Evolutionary conservation across 2,797 vertebrate species (phyloP), one percentile per base, ranked within the genome.

Genomic region (Ispidina lecontei): DNA sequence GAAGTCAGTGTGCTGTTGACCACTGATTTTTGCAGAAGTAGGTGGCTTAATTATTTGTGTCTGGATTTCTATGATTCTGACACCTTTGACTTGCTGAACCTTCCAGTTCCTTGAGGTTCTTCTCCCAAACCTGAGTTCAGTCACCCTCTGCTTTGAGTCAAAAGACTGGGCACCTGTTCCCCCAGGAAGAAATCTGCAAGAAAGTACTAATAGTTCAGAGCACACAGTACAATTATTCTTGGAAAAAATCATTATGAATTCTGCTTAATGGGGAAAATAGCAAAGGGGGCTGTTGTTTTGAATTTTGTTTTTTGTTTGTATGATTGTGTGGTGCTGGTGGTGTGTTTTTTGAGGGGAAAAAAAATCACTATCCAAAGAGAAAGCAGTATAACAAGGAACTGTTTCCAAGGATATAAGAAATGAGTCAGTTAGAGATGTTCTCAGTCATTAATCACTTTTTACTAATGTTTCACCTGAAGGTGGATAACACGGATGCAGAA

Each of bases 401-500:
- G 18, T 58, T 78, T 62, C 23, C 37, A 71, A 26, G 21, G 11
- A 5, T 22, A 4, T 44, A 62, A 73, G 37, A 84, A 91, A 39
- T 41, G 65, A 26, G 12, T 68, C 25, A 15, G 29, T 43, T 55
- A 70, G 47, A n/a, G 6, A 20, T 19, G 2, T 69, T 65, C 39
- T 29, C n/a, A 31, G 49, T 77, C 58, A 33, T 58, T 90, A 20
- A 89, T 21, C 22, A 78, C 21, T 10, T 82, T 33, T 65, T 26
- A 46, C 39, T 70, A 21, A 44, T 59, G 52, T 72, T 95, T 46
- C 65, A 33, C 62, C 37, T 84, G 47, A 95, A 99, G 99, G 98
- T 99, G 41, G 99, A 99, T 96, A 99, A 99, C 93, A 99, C 99
- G 1, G 99, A 99, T 64, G 99, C 99, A 4, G 99, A 99, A 92